Evolutionary conservation across 2,888 invertebrate genomes (phyloP).

Genomic region (Hylaea fasciaria): DNA sequence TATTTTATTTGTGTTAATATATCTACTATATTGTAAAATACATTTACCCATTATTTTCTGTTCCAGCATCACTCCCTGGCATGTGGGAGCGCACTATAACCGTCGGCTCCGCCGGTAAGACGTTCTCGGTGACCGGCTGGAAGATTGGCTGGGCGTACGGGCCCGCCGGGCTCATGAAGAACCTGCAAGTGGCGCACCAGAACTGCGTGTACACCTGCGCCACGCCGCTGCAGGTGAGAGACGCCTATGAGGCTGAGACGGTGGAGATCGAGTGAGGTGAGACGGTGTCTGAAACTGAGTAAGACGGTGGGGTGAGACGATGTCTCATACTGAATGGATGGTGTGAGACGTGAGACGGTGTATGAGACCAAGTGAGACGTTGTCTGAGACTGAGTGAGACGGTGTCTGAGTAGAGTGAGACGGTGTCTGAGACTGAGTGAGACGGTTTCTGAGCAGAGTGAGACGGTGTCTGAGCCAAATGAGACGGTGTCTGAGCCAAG

Average conservation of each 20-base stretch:
- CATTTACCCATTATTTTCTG: conserved; percentile 18
- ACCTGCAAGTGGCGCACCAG: conserved; percentile 96
- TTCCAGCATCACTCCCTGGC: conserved; percentile 94
- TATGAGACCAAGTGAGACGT: not conserved
- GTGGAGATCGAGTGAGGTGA: not conserved
- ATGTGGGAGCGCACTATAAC: conserved; percentile 99
- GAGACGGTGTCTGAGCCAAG: too few relatives aligned
- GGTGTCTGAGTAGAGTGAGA: too few relatives aligned
- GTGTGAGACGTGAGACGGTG: not conserved
- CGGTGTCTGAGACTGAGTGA: too few relatives aligned
- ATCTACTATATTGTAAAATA: too few relatives aligned
- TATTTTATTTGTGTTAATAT: too few relatives aligned
- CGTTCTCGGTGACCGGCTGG: conserved; percentile 99
- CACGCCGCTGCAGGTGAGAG: conserved; percentile 91
- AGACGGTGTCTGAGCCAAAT: not conserved
- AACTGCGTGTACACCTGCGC: conserved; percentile 96
- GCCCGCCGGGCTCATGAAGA: conserved; percentile 90
- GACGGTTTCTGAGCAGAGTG: too few relatives aligned
- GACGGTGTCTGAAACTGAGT: not conserved
- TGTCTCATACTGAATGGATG: not conserved
- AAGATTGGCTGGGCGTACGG: conserved; percentile 98
- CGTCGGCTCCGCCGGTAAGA: conserved; percentile 98
- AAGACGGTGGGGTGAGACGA: not conserved
- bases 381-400: not conserved
- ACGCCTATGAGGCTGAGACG: not conserved